These are phyloP conservation scores for Ctenosaura bakeri DNA, from an alignment of 2,797 vertebrate species.

Conservation along the genomic window DNA sequence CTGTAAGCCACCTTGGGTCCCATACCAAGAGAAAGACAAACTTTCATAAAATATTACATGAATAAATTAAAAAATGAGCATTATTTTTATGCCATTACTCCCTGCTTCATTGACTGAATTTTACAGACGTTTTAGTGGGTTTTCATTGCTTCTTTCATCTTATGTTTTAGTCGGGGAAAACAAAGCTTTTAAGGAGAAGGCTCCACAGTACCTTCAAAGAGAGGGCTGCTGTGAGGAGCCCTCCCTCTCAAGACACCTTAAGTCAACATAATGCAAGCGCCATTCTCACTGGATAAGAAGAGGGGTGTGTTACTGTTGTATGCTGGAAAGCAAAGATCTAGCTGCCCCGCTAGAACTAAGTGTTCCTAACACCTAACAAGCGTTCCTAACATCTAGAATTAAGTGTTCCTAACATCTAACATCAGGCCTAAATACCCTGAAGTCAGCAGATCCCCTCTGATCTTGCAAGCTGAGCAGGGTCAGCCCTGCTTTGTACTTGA, in stretches of 20 bases:
- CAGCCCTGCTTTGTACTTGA: too few relatives aligned
- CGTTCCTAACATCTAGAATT: too few relatives aligned
- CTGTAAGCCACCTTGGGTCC: too few relatives aligned
- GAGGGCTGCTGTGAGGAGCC: not conserved
- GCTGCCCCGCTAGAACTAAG: not conserved
- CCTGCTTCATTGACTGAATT: not conserved
- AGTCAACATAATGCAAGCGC: not conserved
- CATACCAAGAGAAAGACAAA: too few relatives aligned
- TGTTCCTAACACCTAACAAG: not conserved
- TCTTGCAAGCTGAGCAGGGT: too few relatives aligned
- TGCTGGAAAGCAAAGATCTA: not conserved
- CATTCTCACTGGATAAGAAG: not conserved
- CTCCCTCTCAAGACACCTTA: not conserved
- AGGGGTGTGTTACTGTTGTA: not conserved
- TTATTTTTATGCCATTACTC: not conserved
- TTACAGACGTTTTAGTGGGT: not conserved
- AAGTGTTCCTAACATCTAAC: too few relatives aligned
- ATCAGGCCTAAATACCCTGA: too few relatives aligned
- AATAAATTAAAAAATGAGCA: too few relatives aligned
- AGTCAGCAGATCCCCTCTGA: too few relatives aligned
- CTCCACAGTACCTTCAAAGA: too few relatives aligned
- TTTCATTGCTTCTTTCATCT: not conserved
- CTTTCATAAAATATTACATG: too few relatives aligned
- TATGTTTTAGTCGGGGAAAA: not conserved
- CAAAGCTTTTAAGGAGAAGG: too few relatives aligned